Percentiles rank a stretch among this genome's conserved stretches.
Conservation (phyloP, 2,797 vertebrate species). For the Scomberomorus guttatus region DNA sequence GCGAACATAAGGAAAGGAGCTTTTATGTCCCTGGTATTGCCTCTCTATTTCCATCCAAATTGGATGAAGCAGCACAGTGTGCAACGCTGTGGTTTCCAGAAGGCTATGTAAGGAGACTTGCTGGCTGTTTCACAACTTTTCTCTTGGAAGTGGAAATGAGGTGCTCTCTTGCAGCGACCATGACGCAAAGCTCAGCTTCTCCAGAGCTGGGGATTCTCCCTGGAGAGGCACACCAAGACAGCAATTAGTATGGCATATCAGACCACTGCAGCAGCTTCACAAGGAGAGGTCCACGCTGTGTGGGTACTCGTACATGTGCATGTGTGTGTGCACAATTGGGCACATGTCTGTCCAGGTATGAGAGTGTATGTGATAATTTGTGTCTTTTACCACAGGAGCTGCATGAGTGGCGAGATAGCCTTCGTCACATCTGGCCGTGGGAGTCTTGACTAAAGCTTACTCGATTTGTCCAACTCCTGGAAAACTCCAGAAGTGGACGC, state of each 20-base stretch:
- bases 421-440: slow-evolving; percentile 23
- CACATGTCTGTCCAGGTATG: neutral
- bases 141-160: slow-evolving; percentile 85
- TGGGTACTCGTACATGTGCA: slow-evolving; percentile 13
- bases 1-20: slow-evolving; percentile 52
- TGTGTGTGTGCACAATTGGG: neutral
- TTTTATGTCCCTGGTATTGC: slow-evolving; percentile 50
- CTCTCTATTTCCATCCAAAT: slow-evolving; percentile 75
- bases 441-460: slow-evolving; percentile 25
- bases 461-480: slow-evolving; percentile 19
- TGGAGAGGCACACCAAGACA: slow-evolving; percentile 78
- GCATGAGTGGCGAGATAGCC: too few species aligned
- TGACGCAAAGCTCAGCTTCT: slow-evolving; percentile 75
- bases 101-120: slow-evolving; percentile 62
- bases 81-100: slow-evolving; percentile 63
- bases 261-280: slow-evolving; percentile 72
- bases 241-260: slow-evolving; percentile 83
- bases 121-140: slow-evolving; percentile 76
- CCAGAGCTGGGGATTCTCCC: slow-evolving; percentile 76
- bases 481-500: slow-evolving; percentile 19
- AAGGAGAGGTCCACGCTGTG: slow-evolving; percentile 64
- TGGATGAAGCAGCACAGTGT: slow-evolving; percentile 76
- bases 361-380: slow-evolving; percentile 11
- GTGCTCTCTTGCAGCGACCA: slow-evolving; percentile 75
- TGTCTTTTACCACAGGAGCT: slow-evolving; percentile 22